Conservation (phyloP, 2,797 vertebrate genomes). For the Peromyscus eremicus region DNA sequence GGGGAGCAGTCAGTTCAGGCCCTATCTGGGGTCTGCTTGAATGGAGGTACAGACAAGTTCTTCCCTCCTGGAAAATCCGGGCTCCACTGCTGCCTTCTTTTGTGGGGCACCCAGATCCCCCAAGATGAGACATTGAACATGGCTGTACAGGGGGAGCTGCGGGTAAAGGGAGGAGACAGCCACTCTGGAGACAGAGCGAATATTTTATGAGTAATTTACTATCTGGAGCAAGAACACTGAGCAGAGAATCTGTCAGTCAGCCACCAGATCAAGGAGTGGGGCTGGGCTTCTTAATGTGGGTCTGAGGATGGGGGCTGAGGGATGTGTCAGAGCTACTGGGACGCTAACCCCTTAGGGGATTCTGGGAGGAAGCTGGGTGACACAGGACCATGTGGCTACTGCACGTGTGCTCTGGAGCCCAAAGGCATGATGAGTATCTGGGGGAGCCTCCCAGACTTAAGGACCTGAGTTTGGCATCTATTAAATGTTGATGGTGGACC, state of each 20-base stretch:
- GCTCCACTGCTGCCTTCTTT: background rate
- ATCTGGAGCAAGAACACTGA: conserved; percentile 94
- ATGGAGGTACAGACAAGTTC: background rate
- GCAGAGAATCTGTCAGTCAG: conserved; percentile 79
- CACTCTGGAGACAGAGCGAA: conserved; percentile 92
- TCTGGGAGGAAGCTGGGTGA: background rate
- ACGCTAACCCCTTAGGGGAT: conserved; percentile 59
- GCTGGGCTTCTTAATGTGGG: conserved; percentile 83
- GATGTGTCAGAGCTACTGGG: background rate
- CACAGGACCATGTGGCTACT: background rate
- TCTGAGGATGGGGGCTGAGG: background rate
- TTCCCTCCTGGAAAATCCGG: background rate
- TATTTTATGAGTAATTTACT: conserved; percentile 99
- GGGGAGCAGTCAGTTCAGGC: background rate
- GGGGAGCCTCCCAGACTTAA: background rate
- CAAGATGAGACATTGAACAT: conserved; percentile 77
- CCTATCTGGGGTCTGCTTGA: accelerated
- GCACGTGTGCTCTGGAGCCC: accelerated
- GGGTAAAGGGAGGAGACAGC: conserved; percentile 85
- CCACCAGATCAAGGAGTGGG: conserved; percentile 77
- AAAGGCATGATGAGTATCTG: background rate
- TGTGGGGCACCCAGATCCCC: background rate
- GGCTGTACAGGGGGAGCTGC: conserved; percentile 62
- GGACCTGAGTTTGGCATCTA: conserved; percentile 12
- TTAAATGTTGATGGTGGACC: background rate